Base-by-base conservation (phyloP, 2,888 invertebrate species). In the Archips crataeganus region DNA sequence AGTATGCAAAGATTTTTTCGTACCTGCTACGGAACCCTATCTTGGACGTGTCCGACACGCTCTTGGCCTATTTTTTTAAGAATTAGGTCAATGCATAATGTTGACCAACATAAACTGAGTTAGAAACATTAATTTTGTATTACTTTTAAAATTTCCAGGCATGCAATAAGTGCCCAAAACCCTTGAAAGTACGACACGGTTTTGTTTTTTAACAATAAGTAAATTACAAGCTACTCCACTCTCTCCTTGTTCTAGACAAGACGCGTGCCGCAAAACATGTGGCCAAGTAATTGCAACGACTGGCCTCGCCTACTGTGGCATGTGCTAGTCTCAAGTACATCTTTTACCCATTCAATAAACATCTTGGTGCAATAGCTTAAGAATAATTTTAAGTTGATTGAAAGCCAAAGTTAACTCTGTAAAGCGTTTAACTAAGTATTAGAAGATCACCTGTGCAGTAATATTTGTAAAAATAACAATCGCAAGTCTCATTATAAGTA, bases 211-310 rank as follows among this genome's bases (percentile, higher is more conserved):
- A 36, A 45, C 42, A 10, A 45, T 10, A 45, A 2, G 1, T 45
- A 8, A 10, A 45, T 45, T 45, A 9, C 9, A 64, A 61, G 54
- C 68, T 42, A 77, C 79, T 83, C 79, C 70, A 81, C 32, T 54
- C 68, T 36, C 77, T 54, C 68, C 36, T 76, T 80, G 77, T 84
- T 76, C 82, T 63, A 73, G 71, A 71, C 70, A 74, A 72, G 81
- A 87, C 90, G 86, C 90, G 90, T 87, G 90, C 87, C 82, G 73
- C 63, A 69, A 79, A 82, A 82, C 87, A 86, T 87, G 81, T 87
- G 87, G 82, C 83, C 76, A 80, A 81, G 79, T 88, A 89, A 86
- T 87, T 86, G 82, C 83, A 80, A 77, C 78, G 82, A 80, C 65
- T 8, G 39, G 59, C 42, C 62, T 62, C 67, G 62, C 62, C 84